phyloP scores from a whole-genome alignment of 2,888 invertebrate genomes.

The Hartigia nigra region DNA sequence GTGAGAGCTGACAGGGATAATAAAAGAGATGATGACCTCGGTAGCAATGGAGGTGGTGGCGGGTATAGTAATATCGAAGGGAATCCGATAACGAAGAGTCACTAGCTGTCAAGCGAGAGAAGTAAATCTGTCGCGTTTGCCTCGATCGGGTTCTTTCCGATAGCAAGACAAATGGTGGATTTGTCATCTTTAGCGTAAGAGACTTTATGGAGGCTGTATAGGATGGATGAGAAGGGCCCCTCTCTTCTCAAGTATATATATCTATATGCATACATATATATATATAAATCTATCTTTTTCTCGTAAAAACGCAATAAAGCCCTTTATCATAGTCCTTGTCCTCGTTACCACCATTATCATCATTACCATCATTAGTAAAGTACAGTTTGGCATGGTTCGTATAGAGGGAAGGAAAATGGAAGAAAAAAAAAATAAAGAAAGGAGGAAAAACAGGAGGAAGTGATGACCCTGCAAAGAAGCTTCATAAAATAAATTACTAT shows the following conservation, averaged over 20 bases:
- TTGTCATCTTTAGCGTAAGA: not conserved
- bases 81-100: not conserved
- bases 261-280: too few species aligned
- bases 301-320: not conserved
- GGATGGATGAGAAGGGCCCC: not conserved
- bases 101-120: not conserved
- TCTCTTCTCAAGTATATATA: too few species aligned
- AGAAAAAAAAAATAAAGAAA: slow-evolving; percentile 9
- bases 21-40: not conserved
- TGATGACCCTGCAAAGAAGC: slow-evolving; percentile 37
- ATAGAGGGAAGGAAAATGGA: slow-evolving; percentile 8
- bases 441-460: slow-evolving; percentile 31
- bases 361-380: not conserved
- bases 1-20: not conserved
- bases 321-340: not conserved
- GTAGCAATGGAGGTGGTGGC: not conserved
- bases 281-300: not conserved
- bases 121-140: not conserved
- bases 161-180: not conserved
- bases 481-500: slow-evolving; percentile 48
- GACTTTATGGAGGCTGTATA: not conserved
- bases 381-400: not conserved
- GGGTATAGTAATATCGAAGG: not conserved
- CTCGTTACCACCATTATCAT: not conserved
- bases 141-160: not conserved